Evolutionary conservation across 2,113 vertebrate genomes (phyloP).

Genomic region (Zapus hudsonius): DNA sequence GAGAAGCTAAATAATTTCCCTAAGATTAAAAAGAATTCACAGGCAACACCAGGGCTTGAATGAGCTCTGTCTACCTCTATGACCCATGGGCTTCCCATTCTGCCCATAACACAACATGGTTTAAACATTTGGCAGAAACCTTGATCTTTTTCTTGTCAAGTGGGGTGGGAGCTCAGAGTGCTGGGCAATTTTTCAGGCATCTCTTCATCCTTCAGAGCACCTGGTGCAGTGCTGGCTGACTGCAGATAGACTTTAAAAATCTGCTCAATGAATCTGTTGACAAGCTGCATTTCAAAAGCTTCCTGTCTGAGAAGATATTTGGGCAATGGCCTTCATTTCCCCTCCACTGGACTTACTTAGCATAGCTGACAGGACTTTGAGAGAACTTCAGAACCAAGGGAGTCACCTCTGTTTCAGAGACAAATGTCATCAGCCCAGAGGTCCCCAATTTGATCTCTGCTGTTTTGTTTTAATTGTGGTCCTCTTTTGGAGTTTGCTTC

Average conservation of each 20-base stretch:
- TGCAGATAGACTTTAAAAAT: neutral
- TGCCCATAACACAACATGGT: rapidly evolving
- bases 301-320: neutral
- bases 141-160: neutral
- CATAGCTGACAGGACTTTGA: neutral
- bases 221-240: neutral
- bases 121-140: neutral
- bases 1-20: neutral
- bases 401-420: neutral
- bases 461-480: neutral
- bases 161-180: neutral
- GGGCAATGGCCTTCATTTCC: neutral
- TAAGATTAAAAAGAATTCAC: neutral
- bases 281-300: neutral
- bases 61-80: neutral
- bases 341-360: neutral
- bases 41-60: neutral
- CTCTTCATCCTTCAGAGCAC: neutral
- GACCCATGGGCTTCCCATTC: neutral
- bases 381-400: neutral
- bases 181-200: neutral
- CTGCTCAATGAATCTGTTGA: neutral
- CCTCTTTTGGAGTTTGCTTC: neutral
- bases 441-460: neutral
- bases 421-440: neutral